Evolutionary conservation across 2,888 invertebrate species (phyloP).

Genomic region (Luperina nickerlii): DNA sequence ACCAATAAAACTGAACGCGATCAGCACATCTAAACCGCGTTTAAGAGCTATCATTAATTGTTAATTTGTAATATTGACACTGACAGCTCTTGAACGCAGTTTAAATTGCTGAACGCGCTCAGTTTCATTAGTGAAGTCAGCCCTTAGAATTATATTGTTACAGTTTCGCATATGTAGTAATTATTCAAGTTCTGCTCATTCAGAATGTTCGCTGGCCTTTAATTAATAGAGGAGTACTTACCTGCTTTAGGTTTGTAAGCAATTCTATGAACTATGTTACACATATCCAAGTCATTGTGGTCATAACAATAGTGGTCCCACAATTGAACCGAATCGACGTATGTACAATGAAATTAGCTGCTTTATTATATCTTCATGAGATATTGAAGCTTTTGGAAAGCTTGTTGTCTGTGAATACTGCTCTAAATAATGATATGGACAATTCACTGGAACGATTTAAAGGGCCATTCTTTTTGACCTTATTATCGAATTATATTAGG

Average conservation of each 20-base stretch:
- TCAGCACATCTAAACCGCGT: neutral
- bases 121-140: neutral
- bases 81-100: neutral
- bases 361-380: slow-evolving; percentile 28
- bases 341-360: slow-evolving; percentile 31
- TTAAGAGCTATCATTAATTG: neutral
- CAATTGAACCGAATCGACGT: slow-evolving; percentile 19
- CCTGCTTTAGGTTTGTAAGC: slow-evolving; percentile 7
- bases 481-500: neutral
- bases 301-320: slow-evolving; percentile 30
- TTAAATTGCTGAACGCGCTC: neutral
- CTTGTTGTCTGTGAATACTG: slow-evolving; percentile 9
- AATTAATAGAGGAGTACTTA: slow-evolving; percentile 8
- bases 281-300: slow-evolving; percentile 26
- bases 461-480: slow-evolving; percentile 10
- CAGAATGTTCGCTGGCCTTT: slow-evolving; percentile 7
- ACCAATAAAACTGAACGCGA: neutral
- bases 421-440: slow-evolving; percentile 28
- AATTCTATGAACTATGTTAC: slow-evolving; percentile 7
- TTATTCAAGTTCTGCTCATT: neutral
- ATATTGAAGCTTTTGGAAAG: slow-evolving; percentile 21
- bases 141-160: neutral
- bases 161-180: neutral
- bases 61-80: neutral
- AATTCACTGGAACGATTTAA: neutral